Base-by-base conservation (phyloP, 2,113 vertebrate genomes). In the Gorsachius goisagi region DNA sequence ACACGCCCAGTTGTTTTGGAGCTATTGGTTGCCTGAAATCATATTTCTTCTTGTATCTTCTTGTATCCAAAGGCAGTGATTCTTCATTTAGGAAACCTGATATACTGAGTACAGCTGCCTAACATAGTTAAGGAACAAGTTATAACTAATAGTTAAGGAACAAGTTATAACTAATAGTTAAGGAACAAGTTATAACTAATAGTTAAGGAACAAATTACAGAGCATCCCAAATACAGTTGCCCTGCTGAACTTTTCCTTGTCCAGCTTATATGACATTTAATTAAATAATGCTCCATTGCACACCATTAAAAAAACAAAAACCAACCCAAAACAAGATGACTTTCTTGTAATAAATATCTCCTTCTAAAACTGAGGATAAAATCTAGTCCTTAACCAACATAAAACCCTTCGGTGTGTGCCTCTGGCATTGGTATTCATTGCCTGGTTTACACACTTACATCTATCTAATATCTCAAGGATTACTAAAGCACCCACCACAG, bases 281-380 rank as follows among this genome's bases (percentile, higher is more conserved):
- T 96, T 97, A 97, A 96, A 97, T 86, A 97, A 97, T 85, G 88
- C 91, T 97, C 74, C 89, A 92, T 47, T 90, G 83, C 91, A 97
- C 78, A 96, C 78, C 44, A 74, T 78, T 74, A 55, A 96, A 97
- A 93, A 95, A 80, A 41, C 13, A 44, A 44, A 44, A 44, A 44
- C 41, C 41, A 44, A 44, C 41, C 41, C 14, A 97, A 93, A 95
- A 80, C 69, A 73, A 33, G 79, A 90, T 68, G 33, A 30, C 15
- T 30, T 89, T 9, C 49, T 83, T 63, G 39, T 50, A 52, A 82
- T 76, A 88, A 91, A 28, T 45, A 49, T 15, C 18, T 84, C 20
- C 56, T 68, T 11, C 22, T 77, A 67, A 86, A 92, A 52, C 0
- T 0, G 39, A 62, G 56, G 33, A 35, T 78, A 64, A 91, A 79